Conservation (phyloP, 2,113 vertebrate species). For the Ochotona curzoniae region DNA sequence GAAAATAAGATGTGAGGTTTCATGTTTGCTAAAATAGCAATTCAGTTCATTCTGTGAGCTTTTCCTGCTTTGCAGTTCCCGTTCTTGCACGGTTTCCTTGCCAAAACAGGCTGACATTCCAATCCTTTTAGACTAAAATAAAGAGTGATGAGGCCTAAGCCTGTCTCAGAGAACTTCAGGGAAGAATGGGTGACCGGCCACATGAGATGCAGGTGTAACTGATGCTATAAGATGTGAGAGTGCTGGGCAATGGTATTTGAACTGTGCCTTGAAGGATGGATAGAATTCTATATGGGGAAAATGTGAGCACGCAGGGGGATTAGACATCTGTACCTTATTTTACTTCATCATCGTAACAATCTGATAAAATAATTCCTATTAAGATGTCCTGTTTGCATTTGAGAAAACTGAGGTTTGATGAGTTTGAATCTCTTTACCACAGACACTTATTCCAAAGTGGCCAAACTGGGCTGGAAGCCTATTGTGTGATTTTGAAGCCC, state of each 20-base stretch:
- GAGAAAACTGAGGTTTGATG: neutral
- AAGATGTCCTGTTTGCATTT: neutral
- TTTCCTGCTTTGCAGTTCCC: neutral
- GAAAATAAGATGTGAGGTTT: neutral
- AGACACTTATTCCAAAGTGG: neutral
- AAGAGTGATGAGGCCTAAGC: neutral
- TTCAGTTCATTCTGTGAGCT: neutral
- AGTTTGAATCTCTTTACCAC: neutral
- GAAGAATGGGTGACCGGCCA: neutral
- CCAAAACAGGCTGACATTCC: neutral
- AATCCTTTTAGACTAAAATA: constrained; percentile 5
- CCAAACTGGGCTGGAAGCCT: neutral
- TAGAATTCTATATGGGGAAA: neutral
- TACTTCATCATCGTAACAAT: neutral
- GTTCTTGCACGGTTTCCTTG: neutral
- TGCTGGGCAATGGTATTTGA: neutral
- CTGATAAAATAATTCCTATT: neutral
- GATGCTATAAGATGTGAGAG: neutral
- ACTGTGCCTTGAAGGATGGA: neutral
- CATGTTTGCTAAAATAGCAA: neutral
- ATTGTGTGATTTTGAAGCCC: neutral
- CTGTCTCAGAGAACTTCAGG: neutral
- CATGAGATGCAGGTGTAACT: neutral
- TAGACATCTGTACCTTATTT: neutral
- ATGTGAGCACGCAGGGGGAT: neutral